These are phyloP conservation scores for Eptesicus fuscus DNA, from an alignment of 2,113 vertebrate species.

Conservation along the genomic window DNA sequence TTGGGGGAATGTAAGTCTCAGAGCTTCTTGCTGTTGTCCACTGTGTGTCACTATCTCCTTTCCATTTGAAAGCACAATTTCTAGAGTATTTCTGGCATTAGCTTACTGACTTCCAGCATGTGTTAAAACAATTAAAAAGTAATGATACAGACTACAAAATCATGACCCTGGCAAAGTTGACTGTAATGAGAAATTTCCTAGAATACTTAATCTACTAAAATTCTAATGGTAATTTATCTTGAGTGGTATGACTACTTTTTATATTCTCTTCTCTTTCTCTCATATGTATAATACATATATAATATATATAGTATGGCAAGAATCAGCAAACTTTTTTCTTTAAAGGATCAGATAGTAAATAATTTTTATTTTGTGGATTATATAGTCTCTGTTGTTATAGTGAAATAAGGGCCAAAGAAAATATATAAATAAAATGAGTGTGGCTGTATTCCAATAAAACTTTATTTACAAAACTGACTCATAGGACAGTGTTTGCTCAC, in stretches of 20 bases:
- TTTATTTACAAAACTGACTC: background rate
- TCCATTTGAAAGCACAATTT: conserved; percentile 13
- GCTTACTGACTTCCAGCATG: background rate
- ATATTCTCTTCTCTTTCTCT: background rate
- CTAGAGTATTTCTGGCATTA: background rate
- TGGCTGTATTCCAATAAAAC: background rate
- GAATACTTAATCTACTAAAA: background rate
- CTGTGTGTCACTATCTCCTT: conserved; percentile 37
- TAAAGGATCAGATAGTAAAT: background rate
- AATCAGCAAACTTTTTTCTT: background rate
- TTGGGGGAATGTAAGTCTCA: background rate
- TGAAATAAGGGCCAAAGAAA: background rate
- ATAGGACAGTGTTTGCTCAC: background rate
- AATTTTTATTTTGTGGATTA: background rate
- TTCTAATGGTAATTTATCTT: background rate
- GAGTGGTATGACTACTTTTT: background rate
- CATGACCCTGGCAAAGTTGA: background rate
- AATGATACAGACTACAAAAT: background rate
- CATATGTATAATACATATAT: background rate
- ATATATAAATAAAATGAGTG: background rate
- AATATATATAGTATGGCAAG: background rate
- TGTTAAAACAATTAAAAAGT: conserved; percentile 5
- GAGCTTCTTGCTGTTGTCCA: conserved; percentile 10
- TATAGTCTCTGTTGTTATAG: background rate
- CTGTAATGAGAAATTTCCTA: background rate